phyloP scores from a whole-genome alignment of 1,140 invertebrate species.

The Drosophila cardini region DNA sequence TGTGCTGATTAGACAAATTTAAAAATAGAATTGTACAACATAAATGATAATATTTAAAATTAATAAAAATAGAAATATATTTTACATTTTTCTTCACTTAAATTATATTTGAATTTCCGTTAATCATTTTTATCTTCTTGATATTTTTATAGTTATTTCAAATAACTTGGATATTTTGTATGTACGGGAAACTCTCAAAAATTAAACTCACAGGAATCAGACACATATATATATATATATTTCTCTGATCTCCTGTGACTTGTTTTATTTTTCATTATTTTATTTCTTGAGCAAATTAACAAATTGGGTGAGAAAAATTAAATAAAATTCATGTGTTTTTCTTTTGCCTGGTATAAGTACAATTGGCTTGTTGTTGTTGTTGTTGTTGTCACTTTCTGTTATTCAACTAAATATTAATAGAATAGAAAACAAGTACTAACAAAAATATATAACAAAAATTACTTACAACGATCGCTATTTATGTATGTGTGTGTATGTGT shows the following conservation, averaged over 20 bases:
- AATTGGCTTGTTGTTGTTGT: slow-evolving; percentile 70
- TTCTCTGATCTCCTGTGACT: slow-evolving; percentile 5
- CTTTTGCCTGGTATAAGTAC: slow-evolving; percentile 56
- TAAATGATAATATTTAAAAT: slow-evolving; percentile 52
- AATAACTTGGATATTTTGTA: slow-evolving; percentile 69
- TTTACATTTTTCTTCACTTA: slow-evolving; percentile 52
- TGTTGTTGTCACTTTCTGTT: slow-evolving; percentile 51
- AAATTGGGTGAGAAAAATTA: slow-evolving; percentile 17
- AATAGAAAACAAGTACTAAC: slow-evolving; percentile 82
- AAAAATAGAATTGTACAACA: slow-evolving; percentile 51
- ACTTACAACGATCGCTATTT: slow-evolving; percentile 58
- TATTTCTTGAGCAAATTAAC: slow-evolving; percentile 25
- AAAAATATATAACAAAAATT: slow-evolving; percentile 83
- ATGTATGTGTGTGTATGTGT: slow-evolving; percentile 1
- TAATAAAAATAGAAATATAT: slow-evolving; percentile 63
- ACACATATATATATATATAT: slow-evolving; percentile 6
- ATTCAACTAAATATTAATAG: slow-evolving; percentile 79
- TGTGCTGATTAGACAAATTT: slow-evolving; percentile 55
- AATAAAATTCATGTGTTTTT: slow-evolving; percentile 35
- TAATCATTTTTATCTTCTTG: slow-evolving; percentile 38
- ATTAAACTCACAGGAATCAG: slow-evolving; percentile 14
- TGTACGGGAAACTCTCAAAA: slow-evolving; percentile 20
- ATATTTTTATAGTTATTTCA: slow-evolving; percentile 77
- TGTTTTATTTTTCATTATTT: slow-evolving; percentile 7
- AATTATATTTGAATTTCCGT: slow-evolving; percentile 42